phyloP scores from a whole-genome alignment of 2,888 invertebrate genomes.

The Acrocyrtus sp. region DNA sequence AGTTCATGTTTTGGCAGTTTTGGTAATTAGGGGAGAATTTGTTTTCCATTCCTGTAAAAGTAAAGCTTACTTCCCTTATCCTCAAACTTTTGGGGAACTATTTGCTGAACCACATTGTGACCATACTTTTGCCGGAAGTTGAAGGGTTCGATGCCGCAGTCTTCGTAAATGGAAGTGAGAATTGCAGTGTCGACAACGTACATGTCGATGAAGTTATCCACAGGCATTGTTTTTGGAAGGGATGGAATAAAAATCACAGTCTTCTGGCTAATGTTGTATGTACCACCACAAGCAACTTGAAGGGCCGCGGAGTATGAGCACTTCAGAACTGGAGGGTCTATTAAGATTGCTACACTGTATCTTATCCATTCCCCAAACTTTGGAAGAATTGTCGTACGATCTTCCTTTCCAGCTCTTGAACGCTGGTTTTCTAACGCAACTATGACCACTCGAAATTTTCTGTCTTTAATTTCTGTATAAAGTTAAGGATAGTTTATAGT shows the following conservation, averaged over 20 bases:
- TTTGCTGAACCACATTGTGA: background rate
- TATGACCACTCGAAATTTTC: constrained; percentile 11
- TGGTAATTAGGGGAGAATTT: too few relatives aligned
- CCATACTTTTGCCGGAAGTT: background rate
- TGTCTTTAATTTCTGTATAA: constrained; percentile 10
- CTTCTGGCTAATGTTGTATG: constrained; percentile 19
- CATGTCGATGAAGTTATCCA: constrained; percentile 31
- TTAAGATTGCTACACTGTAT: constrained; percentile 1
- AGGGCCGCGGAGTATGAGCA: constrained; percentile 18
- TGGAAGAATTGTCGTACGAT: background rate
- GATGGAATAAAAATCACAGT: constrained; percentile 10
- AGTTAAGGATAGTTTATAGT: too few relatives aligned
- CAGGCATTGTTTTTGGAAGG: constrained; percentile 8
- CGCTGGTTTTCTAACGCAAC: constrained; percentile 21
- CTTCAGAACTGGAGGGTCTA: constrained; percentile 37
- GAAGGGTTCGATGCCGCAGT: constrained; percentile 1
- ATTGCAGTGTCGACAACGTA: constrained; percentile 20
- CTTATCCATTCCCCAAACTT: constrained; percentile 17
- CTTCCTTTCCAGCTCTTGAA: background rate
- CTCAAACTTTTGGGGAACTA: constrained; percentile 6
- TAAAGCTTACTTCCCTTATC: constrained; percentile 14
- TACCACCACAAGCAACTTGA: constrained; percentile 13
- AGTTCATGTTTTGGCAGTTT: too few relatives aligned
- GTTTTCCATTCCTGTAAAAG: constrained; percentile 23
- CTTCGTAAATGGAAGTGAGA: background rate